Base-by-base conservation (phyloP, 2,888 invertebrate genomes). In the Orthonychiurus folsomi region DNA sequence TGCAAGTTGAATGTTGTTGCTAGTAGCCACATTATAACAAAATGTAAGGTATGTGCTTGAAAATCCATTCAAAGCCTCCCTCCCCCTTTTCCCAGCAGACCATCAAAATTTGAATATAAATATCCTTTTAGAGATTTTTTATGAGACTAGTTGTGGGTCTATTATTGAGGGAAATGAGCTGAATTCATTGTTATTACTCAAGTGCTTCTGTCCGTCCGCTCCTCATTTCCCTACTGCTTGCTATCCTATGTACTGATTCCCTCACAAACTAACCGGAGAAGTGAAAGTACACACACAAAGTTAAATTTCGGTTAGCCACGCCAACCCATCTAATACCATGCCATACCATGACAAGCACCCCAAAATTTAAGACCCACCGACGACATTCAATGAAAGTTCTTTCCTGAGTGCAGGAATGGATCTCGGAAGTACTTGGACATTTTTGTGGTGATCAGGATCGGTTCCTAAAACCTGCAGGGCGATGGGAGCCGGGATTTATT, bases 111-210 rank as follows among this genome's bases (percentile, higher is more conserved):
- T 37, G 37, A 37, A 37, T 37, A 37, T 37, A 37, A 37, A 37
- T 37, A 37, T 37, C 37, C 37, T 37, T n/a, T 37, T 37, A 37
- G 37, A 37, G 37, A 37, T 37, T 37, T 37, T 37, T 37, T 37
- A 37, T 37, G 37, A 15, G 15, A 5, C 5, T 5, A 37, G 37
- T 37, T 37, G 37, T 37, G 37, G 37, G 5, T 37, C 37, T 37
- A 37, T 37, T 37, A 37, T 37, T 37, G 37, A 37, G 37, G 37
- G 15, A 37, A 37, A 37, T 37, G 37, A 37, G 37, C 37, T 37
- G 37, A 37, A 37, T 37, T 37, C 37, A 37, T 37, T 37, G 37
- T 37, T 37, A 37, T 37, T 37, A 37, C 37, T 15, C 5, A 5
- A 37, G 37, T 37, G 37, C 37, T 15, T 37, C 5, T 15, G 37